Evolutionary conservation across 2,797 vertebrate species (phyloP).

Genomic region (Neopelma chrysocephalum): DNA sequence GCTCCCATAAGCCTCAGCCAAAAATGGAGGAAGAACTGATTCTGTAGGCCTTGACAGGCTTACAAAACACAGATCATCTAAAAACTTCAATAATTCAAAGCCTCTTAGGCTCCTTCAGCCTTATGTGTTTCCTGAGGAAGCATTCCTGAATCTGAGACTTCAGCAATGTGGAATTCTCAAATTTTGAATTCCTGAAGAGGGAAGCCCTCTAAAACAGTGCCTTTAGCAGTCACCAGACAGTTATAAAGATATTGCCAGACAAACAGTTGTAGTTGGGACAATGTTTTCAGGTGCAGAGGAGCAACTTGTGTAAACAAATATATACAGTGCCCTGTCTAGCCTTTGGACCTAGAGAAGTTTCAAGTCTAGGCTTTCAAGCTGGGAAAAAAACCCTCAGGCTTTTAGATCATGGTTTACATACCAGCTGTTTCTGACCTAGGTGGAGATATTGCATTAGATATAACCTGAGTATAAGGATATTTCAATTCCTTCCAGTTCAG

Average conservation of each 20-base stretch:
- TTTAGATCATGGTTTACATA: not conserved
- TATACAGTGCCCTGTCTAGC: not conserved
- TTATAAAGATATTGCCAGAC: not conserved
- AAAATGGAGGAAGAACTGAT: not conserved
- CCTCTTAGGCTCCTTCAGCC: not conserved
- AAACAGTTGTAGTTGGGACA: not conserved
- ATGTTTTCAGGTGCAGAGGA: not conserved
- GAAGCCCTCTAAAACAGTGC: not conserved
- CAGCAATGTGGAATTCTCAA: not conserved
- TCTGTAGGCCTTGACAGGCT: not conserved
- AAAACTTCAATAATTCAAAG: not conserved
- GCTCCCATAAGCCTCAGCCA: not conserved
- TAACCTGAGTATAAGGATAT: not conserved
- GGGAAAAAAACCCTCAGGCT: not conserved
- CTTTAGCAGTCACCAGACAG: not conserved
- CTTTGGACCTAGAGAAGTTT: not conserved
- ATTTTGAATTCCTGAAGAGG: not conserved
- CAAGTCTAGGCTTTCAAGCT: not conserved
- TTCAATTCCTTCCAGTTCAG: not conserved
- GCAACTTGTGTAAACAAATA: not conserved
- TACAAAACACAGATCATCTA: not conserved
- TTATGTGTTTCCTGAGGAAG: not conserved
- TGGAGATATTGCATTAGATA: not conserved
- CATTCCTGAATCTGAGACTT: not conserved
- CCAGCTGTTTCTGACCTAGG: not conserved